phyloP scores from a whole-genome alignment of 2,797 vertebrate genomes.

The Helostoma temminkii region DNA sequence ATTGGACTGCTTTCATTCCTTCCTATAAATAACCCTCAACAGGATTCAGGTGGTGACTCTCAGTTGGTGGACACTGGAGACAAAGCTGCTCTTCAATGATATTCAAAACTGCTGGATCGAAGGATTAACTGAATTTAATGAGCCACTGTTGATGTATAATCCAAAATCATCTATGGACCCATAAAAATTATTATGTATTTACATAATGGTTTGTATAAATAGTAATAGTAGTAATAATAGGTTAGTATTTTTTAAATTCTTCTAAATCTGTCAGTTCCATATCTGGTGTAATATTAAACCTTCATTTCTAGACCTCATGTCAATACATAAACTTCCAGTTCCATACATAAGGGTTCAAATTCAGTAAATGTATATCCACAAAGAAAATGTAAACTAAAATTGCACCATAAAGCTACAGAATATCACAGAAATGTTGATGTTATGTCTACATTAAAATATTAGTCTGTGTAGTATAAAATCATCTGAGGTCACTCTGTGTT shows the following conservation, averaged over 20 bases:
- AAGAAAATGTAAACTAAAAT: background rate
- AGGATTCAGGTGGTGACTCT: constrained; percentile 5
- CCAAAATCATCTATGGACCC: too few species aligned
- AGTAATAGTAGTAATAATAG: too few species aligned
- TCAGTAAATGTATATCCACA: background rate
- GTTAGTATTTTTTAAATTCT: too few species aligned
- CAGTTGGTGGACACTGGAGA: background rate
- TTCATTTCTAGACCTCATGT: background rate
- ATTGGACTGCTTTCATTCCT: constrained; percentile 7
- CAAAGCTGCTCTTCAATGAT: background rate
- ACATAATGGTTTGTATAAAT: too few species aligned
- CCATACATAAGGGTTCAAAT: background rate
- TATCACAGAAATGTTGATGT: background rate
- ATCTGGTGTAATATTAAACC: too few species aligned
- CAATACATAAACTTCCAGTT: background rate
- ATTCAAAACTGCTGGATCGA: background rate
- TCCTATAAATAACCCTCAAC: constrained; percentile 2
- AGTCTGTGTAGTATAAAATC: constrained; percentile 3
- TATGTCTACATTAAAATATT: background rate
- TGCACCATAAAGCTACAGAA: background rate
- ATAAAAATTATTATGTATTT: too few species aligned
- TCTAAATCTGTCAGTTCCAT: too few species aligned
- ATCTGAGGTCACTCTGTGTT: constrained; percentile 18
- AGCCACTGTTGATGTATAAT: background rate
- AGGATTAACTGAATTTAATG: background rate